A percentile compares a stretch with the other conserved stretches of the same genome.
phyloP scores from a whole-genome alignment of 2,888 invertebrate genomes.

The Diloba caeruleocephala region DNA sequence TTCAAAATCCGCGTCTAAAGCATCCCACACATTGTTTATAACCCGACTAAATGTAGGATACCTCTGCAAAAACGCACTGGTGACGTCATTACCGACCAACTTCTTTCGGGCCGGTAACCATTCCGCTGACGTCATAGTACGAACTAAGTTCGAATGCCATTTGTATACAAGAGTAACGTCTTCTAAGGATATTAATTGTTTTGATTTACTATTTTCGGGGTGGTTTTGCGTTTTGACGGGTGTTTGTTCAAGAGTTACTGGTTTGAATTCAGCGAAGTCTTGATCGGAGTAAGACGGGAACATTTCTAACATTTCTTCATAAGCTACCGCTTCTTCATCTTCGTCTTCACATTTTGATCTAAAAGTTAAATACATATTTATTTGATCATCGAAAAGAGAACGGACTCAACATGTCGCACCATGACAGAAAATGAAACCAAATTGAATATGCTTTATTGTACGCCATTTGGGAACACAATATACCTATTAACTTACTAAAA shows the following conservation, averaged over 20 bases:
- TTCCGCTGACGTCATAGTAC: constrained; percentile 88
- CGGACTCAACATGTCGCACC: background rate
- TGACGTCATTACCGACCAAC: constrained; percentile 77
- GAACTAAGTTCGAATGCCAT: constrained; percentile 90
- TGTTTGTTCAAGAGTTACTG: constrained; percentile 82
- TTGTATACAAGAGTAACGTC: constrained; percentile 90
- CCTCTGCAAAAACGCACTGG: constrained; percentile 87
- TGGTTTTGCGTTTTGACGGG: constrained; percentile 67
- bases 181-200: constrained; percentile 80
- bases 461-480: too few relatives aligned
- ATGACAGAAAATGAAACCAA: background rate
- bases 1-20: constrained; percentile 88
- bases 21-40: constrained; percentile 84
- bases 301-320: constrained; percentile 90
- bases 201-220: constrained; percentile 62
- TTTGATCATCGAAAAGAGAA: background rate
- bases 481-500: too few relatives aligned
- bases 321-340: constrained; percentile 91
- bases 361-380: background rate
- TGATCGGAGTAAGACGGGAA: constrained; percentile 92
- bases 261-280: constrained; percentile 92
- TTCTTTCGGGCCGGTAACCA: constrained; percentile 88
- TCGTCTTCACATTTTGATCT: constrained; percentile 91
- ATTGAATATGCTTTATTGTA: too few relatives aligned
- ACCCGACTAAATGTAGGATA: constrained; percentile 89